A percentile compares a stretch with the other conserved stretches of the same genome.
phyloP scores from a whole-genome alignment of 2,888 invertebrate genomes.

The Neocrepidodera transversa region DNA sequence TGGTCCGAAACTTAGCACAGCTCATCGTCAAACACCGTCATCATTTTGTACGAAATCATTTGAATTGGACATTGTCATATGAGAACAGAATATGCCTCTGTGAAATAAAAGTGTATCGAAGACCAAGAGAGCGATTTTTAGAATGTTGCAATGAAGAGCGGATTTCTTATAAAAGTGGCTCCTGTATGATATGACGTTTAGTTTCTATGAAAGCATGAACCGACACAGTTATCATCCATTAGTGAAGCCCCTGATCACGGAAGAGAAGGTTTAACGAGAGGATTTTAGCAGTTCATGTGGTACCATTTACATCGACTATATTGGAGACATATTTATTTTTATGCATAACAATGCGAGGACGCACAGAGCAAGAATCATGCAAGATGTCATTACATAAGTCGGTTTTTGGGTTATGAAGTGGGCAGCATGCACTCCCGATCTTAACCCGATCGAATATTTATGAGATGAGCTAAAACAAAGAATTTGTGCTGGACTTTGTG shows the following conservation, averaged over 20 bases:
- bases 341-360: conserved; percentile 6
- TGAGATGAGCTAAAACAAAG: neutral
- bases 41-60: conserved; percentile 39
- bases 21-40: conserved; percentile 39
- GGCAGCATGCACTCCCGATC: too few relatives aligned
- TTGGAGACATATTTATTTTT: conserved; percentile 27
- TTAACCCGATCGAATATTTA: neutral
- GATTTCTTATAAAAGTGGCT: too few relatives aligned
- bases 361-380: conserved; percentile 27
- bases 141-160: too few relatives aligned
- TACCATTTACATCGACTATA: conserved; percentile 27
- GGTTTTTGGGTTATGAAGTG: too few relatives aligned
- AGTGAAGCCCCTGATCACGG: conserved; percentile 16
- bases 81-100: too few relatives aligned
- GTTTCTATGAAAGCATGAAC: too few relatives aligned
- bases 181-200: too few relatives aligned
- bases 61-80: conserved; percentile 36
- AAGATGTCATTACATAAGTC: conserved; percentile 23
- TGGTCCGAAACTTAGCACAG: conserved; percentile 39
- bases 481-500: too few relatives aligned
- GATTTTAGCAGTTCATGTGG: conserved; percentile 30
- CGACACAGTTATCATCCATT: too few relatives aligned
- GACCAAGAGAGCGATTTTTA: too few relatives aligned
- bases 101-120: too few relatives aligned
- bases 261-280: conserved; percentile 20